Percentiles rank a stretch among this genome's conserved stretches.
phyloP scores from a whole-genome alignment of 2,888 invertebrate genomes.

The Hedya salicella region DNA sequence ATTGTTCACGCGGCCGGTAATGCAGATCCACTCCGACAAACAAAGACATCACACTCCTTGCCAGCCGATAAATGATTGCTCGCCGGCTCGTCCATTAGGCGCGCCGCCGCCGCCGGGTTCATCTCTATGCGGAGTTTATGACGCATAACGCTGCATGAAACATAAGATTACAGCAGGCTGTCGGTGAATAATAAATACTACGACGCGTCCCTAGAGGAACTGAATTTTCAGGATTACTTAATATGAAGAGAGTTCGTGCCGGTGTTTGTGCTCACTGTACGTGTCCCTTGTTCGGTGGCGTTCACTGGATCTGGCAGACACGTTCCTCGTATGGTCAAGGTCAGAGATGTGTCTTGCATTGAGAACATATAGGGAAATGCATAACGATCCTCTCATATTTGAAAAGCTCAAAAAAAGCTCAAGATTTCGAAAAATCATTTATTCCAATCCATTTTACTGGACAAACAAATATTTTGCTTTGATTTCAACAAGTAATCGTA shows the following conservation, averaged over 20 bases:
- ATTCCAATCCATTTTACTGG: too few relatives aligned
- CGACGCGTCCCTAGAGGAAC: slow-evolving; percentile 32
- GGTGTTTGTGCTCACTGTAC: slow-evolving; percentile 1
- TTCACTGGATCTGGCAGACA: not conserved
- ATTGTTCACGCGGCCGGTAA: slow-evolving; percentile 5
- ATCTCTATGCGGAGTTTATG: slow-evolving; percentile 31
- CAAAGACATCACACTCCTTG: slow-evolving; percentile 2
- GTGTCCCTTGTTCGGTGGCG: not conserved
- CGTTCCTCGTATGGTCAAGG: too few relatives aligned
- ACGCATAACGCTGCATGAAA: slow-evolving; percentile 39
- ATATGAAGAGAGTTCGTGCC: slow-evolving; percentile 32
- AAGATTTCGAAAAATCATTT: too few relatives aligned
- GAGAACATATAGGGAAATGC: too few relatives aligned
- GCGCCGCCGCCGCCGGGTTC: not conserved
- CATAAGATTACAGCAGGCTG: slow-evolving; percentile 40
- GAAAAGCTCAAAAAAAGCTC: too few relatives aligned
- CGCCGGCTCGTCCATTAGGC: not conserved
- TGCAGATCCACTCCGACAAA: slow-evolving; percentile 8
- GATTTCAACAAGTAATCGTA: too few relatives aligned
- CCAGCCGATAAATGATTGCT: not conserved
- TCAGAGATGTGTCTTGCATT: too few relatives aligned
- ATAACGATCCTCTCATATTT: too few relatives aligned
- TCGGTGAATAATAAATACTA: slow-evolving; percentile 36
- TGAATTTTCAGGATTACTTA: slow-evolving; percentile 38
- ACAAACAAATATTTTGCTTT: too few relatives aligned